Conservation (phyloP, 1,140 invertebrate species). For the Euura lappo region DNA sequence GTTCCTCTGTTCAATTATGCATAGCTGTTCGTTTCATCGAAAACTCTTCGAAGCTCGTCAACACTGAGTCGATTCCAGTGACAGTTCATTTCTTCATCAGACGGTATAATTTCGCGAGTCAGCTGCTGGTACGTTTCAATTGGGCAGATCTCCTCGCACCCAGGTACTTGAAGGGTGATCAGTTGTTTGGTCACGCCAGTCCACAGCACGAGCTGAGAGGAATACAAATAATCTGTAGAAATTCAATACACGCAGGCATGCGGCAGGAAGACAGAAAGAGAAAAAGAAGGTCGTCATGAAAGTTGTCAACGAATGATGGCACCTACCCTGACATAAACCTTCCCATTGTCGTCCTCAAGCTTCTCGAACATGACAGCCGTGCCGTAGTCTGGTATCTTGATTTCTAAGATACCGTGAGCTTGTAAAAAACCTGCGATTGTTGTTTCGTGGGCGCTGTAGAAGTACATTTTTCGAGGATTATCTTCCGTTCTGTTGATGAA, state of each 20-base stretch:
- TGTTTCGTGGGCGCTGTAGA: slow-evolving; percentile 72
- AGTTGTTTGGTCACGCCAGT: slow-evolving; percentile 60
- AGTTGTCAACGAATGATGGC: neutral
- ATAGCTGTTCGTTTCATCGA: too few relatives aligned
- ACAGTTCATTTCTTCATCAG: slow-evolving; percentile 6
- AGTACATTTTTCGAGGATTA: slow-evolving; percentile 58
- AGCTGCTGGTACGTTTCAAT: slow-evolving; percentile 37
- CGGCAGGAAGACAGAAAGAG: neutral
- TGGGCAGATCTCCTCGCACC: slow-evolving; percentile 64
- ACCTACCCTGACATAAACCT: slow-evolving; percentile 57
- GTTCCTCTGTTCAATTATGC: neutral
- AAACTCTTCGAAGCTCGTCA: too few relatives aligned
- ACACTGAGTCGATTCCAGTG: neutral
- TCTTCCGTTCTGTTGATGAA: neutral
- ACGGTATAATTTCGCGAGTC: neutral
- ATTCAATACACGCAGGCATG: neutral
- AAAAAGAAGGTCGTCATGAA: neutral
- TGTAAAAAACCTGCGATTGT: slow-evolving; percentile 70
- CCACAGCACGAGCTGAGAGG: slow-evolving; percentile 59
- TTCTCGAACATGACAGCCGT: slow-evolving; percentile 71
- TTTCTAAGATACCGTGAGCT: slow-evolving; percentile 69
- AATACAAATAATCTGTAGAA: slow-evolving; percentile 4
- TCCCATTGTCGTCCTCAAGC: slow-evolving; percentile 50
- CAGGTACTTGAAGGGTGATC: slow-evolving; percentile 59
- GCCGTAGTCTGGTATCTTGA: slow-evolving; percentile 69